Conservation (phyloP, 2,113 vertebrate genomes). For the Gallinago jamesoni region DNA sequence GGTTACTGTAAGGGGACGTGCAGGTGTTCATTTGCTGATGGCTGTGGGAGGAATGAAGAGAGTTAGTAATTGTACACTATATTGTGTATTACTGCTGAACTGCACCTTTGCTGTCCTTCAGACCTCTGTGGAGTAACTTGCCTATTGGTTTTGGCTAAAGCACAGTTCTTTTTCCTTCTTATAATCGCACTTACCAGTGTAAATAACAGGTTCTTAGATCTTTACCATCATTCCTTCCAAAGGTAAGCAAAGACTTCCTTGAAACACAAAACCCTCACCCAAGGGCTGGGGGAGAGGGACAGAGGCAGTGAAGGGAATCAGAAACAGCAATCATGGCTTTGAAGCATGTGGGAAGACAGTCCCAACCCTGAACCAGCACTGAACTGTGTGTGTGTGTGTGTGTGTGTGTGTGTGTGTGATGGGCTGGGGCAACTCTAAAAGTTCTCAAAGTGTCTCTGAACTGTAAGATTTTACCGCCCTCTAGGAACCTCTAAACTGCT, state of each 20-base stretch:
- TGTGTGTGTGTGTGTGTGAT: not conserved
- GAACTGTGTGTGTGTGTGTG: not conserved
- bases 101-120: not conserved
- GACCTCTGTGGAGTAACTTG: not conserved
- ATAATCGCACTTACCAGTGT: not conserved
- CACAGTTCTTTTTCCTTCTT: not conserved
- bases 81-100: not conserved
- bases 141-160: not conserved
- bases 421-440: not conserved
- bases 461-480: not conserved
- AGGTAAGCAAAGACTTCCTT: not conserved
- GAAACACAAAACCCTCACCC: not conserved
- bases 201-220: not conserved
- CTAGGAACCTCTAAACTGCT: not conserved
- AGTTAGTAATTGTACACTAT: not conserved
- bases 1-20: accelerated
- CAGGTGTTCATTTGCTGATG: not conserved
- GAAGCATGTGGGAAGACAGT: not conserved
- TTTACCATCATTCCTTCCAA: not conserved
- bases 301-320: not conserved
- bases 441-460: not conserved
- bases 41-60: not conserved
- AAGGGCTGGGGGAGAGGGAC: not conserved
- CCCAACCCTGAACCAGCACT: not conserved
- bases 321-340: not conserved